A percentile compares a stretch with the other conserved stretches of the same genome.
phyloP scores from a whole-genome alignment of 2,797 vertebrate species.

The Melanotaenia trifasciata region DNA sequence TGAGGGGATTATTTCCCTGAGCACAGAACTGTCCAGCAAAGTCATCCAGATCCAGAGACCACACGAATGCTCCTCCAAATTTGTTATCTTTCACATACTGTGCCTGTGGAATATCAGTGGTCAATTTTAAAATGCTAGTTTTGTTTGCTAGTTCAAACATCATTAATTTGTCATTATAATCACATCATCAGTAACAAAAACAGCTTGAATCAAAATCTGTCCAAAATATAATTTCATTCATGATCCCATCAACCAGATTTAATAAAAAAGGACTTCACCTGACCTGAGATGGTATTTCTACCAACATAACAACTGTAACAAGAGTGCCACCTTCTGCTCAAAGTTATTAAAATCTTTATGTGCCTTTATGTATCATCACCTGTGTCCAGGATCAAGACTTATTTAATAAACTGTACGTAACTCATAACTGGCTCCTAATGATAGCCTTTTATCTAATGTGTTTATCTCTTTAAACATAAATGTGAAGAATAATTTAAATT shows the following conservation, averaged over 20 bases:
- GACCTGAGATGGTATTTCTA: not conserved
- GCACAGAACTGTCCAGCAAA: conserved; percentile 78
- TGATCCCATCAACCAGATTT: not conserved
- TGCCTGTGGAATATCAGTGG: conserved; percentile 54
- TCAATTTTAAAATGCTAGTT: not conserved
- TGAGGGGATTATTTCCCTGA: conserved; percentile 76
- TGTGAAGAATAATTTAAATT: conserved; percentile 17
- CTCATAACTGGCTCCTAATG: not conserved
- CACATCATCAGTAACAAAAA: not conserved
- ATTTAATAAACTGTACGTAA: not conserved
- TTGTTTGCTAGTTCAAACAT: not conserved
- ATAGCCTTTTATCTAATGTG: not conserved
- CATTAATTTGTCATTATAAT: not conserved
- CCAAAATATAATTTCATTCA: not conserved
- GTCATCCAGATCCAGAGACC: conserved; percentile 80
- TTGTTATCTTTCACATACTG: conserved; percentile 69
- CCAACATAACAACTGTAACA: not conserved
- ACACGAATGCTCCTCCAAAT: conserved; percentile 78
- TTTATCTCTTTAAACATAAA: conserved; percentile 1
- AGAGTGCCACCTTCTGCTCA: conserved; percentile 39
- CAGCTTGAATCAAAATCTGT: not conserved
- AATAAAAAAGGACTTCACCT: not conserved
- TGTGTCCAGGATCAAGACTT: not conserved
- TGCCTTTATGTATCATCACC: not conserved
- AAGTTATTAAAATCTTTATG: not conserved